These are phyloP conservation scores for Progne subis DNA, from an alignment of 2,113 vertebrate genomes.

Conservation along the genomic window DNA sequence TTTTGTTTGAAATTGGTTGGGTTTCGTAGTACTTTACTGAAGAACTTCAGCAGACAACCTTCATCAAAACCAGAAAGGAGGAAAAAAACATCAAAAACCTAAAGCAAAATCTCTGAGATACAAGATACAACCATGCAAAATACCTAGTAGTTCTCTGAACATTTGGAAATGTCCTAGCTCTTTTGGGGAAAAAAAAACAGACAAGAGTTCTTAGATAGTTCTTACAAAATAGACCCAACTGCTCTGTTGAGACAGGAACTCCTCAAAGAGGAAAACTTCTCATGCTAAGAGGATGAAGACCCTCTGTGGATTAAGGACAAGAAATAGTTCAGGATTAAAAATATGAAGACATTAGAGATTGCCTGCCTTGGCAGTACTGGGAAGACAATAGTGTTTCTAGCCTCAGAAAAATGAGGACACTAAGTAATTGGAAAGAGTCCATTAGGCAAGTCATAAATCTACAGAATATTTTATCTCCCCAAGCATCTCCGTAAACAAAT, in stretches of 20 bases:
- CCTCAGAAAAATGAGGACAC: background rate
- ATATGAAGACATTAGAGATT: background rate
- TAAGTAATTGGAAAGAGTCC: background rate
- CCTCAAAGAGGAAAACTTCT: background rate
- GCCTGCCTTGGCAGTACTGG: background rate
- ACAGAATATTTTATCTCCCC: background rate
- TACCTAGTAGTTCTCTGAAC: background rate
- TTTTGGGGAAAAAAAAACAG: background rate
- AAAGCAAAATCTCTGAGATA: background rate
- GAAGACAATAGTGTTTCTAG: background rate
- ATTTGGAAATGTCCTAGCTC: background rate
- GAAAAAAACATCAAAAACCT: background rate
- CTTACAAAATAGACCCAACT: background rate
- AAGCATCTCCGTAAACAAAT: background rate
- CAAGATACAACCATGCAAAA: background rate
- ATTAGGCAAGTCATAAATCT: background rate
- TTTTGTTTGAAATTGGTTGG: background rate
- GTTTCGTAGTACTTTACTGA: background rate
- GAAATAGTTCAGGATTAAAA: background rate
- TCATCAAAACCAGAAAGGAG: background rate
- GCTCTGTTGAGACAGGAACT: background rate
- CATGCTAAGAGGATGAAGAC: background rate
- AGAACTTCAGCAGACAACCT: background rate
- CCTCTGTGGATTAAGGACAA: background rate
- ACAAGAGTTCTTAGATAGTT: background rate